Percentiles rank a stretch among this genome's conserved stretches.
phyloP scores from a whole-genome alignment of 1,140 invertebrate species.

The Limonius californicus region DNA sequence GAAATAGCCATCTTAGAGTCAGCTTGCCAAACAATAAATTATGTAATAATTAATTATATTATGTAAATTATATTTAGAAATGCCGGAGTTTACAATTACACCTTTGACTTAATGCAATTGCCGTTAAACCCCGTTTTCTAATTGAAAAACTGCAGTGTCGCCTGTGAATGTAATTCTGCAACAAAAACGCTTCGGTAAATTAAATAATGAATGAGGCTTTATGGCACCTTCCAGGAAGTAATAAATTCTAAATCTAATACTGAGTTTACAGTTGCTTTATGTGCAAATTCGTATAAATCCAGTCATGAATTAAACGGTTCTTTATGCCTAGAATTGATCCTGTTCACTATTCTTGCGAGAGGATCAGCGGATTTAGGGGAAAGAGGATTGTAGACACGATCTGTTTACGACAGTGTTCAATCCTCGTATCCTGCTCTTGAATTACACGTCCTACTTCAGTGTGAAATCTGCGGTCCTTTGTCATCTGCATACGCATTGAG shows the following conservation, averaged over 20 bases:
- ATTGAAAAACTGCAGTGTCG: too few species aligned
- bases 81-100: too few species aligned
- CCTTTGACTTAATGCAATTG: too few species aligned
- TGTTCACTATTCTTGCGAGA: constrained; percentile 25
- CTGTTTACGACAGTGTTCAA: constrained; percentile 41
- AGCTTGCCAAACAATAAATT: too few species aligned
- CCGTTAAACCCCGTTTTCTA: too few species aligned
- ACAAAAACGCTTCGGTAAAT: too few species aligned
- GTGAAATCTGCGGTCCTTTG: constrained; percentile 28
- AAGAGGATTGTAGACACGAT: constrained; percentile 38
- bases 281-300: constrained; percentile 18
- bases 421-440: constrained; percentile 31
- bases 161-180: too few species aligned
- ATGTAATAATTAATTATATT: too few species aligned
- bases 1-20: too few species aligned
- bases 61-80: too few species aligned
- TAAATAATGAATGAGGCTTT: too few species aligned
- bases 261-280: neutral
- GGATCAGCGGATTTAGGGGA: constrained; percentile 25
- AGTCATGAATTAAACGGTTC: constrained; percentile 33
- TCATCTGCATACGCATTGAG: constrained; percentile 24
- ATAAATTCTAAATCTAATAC: constrained; percentile 1
- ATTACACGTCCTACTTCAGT: constrained; percentile 32
- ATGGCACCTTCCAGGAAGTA: too few species aligned
- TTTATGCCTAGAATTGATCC: constrained; percentile 34